Conservation (phyloP, 1,140 invertebrate genomes). For the Aphaenogaster floridana region DNA sequence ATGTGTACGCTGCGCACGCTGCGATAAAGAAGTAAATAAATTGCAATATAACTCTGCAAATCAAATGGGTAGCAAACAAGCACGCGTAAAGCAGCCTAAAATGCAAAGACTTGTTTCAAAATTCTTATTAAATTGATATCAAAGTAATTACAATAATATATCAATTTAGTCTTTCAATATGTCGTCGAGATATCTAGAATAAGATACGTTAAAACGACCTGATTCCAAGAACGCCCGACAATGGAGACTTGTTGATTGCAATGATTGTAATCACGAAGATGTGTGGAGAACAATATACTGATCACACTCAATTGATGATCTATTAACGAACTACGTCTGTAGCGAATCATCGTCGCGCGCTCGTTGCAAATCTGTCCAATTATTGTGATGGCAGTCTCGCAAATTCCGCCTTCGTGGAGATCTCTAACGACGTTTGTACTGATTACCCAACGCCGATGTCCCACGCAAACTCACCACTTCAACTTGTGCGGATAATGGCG, state of each 20-base stretch:
- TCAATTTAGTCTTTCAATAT: background rate
- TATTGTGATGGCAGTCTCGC: conserved; percentile 15
- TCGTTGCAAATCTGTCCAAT: conserved; percentile 32
- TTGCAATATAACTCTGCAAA: background rate
- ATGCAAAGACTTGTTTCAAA: background rate
- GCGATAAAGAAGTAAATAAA: conserved; percentile 13
- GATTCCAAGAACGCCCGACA: background rate
- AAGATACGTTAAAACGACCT: background rate
- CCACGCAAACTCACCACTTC: conserved; percentile 49
- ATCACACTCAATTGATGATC: conserved; percentile 30
- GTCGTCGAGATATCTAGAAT: background rate
- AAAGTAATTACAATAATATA: background rate
- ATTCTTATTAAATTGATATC: background rate
- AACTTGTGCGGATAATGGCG: conserved; percentile 38
- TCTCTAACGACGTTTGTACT: conserved; percentile 41
- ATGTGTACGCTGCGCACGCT: background rate
- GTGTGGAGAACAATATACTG: background rate
- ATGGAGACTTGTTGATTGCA: background rate
- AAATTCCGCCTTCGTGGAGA: conserved; percentile 47
- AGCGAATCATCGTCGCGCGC: conserved; percentile 13
- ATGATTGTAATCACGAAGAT: background rate
- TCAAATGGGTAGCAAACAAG: background rate
- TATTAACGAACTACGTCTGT: background rate
- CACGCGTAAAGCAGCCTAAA: background rate
- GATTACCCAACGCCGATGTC: conserved; percentile 29